phyloP scores from a whole-genome alignment of 2,888 invertebrate genomes.

The Anticlea derivata region DNA sequence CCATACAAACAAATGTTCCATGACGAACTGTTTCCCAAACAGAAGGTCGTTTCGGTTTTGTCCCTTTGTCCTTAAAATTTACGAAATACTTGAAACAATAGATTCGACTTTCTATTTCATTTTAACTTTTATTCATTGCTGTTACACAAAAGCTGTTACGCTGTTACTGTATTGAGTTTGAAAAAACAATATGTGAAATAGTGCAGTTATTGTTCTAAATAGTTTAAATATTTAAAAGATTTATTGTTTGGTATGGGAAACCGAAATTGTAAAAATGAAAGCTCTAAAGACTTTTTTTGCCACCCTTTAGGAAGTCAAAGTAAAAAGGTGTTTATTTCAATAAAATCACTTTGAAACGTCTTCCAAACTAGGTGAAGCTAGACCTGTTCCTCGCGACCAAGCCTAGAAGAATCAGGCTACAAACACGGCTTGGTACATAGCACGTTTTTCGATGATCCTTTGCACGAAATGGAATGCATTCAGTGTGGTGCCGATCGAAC shows the following conservation, averaged over 20 bases:
- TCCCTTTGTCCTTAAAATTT: slow-evolving; percentile 39
- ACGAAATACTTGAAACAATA: slow-evolving; percentile 37
- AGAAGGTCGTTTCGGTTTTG: slow-evolving; percentile 50
- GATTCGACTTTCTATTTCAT: slow-evolving; percentile 52
- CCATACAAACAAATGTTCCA: background rate
- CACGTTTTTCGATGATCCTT: too few species aligned
- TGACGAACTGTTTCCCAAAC: slow-evolving; percentile 40
- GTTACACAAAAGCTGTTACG: slow-evolving; percentile 33
- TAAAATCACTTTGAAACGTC: too few species aligned
- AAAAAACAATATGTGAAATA: slow-evolving; percentile 8
- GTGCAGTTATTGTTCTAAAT: slow-evolving; percentile 20
- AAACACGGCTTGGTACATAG: too few species aligned
- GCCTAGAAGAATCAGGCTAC: too few species aligned
- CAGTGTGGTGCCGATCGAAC: too few species aligned
- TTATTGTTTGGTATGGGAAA: background rate
- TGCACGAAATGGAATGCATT: too few species aligned
- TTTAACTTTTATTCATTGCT: slow-evolving; percentile 33
- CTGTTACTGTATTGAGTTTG: slow-evolving; percentile 36
- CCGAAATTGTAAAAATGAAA: slow-evolving; percentile 12
- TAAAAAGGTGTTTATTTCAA: too few species aligned
- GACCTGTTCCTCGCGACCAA: too few species aligned
- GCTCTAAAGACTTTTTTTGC: too few species aligned
- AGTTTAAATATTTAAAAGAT: slow-evolving; percentile 3
- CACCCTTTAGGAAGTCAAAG: too few species aligned
- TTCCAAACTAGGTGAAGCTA: too few species aligned